phyloP scores from a whole-genome alignment of 2,888 invertebrate genomes.

The Campopleginae sp. region DNA sequence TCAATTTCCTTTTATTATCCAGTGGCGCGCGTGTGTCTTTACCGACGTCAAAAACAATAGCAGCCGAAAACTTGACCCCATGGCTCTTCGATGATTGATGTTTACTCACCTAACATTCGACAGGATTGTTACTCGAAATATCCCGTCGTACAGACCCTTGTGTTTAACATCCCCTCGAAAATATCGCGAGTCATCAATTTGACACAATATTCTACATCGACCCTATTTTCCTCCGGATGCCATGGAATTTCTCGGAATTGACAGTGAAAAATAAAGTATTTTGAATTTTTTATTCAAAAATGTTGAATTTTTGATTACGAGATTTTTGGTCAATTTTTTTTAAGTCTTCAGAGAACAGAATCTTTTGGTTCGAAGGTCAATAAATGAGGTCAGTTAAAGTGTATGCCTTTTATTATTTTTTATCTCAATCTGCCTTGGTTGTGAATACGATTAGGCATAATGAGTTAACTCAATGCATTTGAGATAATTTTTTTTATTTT shows the following conservation, averaged over 20 bases:
- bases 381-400: no score
- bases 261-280: background rate
- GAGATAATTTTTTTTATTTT: background rate
- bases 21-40: background rate
- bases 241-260: background rate
- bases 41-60: background rate
- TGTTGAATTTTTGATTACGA: no score
- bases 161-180: slow-evolving; percentile 16
- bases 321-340: no score
- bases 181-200: slow-evolving; percentile 8
- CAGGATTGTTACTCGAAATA: slow-evolving; percentile 55
- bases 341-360: no score
- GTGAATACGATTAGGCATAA: slow-evolving; percentile 7
- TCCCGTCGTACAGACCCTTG: slow-evolving; percentile 37
- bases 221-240: background rate
- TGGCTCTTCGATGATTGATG: slow-evolving; percentile 40
- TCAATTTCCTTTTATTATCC: background rate
- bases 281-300: no score
- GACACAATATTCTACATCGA: background rate
- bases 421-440: background rate
- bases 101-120: slow-evolving; percentile 44
- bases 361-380: no score
- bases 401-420: background rate
- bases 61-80: background rate
- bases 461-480: background rate